Evolutionary conservation across 2,888 invertebrate species (phyloP).

Genomic region (Linnaemya vulpina): DNA sequence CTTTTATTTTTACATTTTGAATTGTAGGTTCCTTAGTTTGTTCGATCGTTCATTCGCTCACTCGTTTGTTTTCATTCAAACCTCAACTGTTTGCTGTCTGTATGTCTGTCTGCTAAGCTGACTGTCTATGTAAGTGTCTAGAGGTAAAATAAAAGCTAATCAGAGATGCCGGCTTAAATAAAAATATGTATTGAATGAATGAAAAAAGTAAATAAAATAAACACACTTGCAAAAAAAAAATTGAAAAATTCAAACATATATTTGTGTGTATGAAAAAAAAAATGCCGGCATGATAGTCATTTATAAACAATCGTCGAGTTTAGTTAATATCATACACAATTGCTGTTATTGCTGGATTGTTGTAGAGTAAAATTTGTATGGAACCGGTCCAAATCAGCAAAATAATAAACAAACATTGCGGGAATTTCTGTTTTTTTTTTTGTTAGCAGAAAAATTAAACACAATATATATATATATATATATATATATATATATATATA

Average conservation of each 20-base stretch:
- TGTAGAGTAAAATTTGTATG: conserved; percentile 51
- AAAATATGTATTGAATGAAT: conserved; percentile 62
- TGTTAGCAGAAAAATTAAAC: conserved; percentile 43
- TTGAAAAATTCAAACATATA: neutral
- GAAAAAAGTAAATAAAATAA: conserved; percentile 35
- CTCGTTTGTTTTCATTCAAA: conserved; percentile 52
- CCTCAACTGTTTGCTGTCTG: conserved; percentile 55
- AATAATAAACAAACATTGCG: conserved; percentile 68
- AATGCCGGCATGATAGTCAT: conserved; percentile 71
- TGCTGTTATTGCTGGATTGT: conserved; percentile 52
- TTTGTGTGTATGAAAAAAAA: conserved; percentile 30
- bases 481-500: conserved; percentile 12
- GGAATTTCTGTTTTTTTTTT: conserved; percentile 59
- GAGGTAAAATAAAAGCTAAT: conserved; percentile 69
- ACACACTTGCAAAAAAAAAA: conserved; percentile 21
- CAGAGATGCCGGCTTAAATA: conserved; percentile 70
- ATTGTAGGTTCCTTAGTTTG: conserved; percentile 57
- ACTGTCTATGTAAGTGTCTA: conserved; percentile 65
- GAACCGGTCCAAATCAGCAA: conserved; percentile 66
- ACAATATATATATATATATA: conserved; percentile 16
- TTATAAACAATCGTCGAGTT: conserved; percentile 67
- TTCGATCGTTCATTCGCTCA: conserved; percentile 54
- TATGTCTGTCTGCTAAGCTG: conserved; percentile 42
- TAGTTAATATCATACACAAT: conserved; percentile 56
- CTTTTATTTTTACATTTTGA: conserved; percentile 39